A percentile compares a stretch with the other conserved stretches of the same genome.
phyloP scores from a whole-genome alignment of 2,797 vertebrate species.

The Tapirus indicus region DNA sequence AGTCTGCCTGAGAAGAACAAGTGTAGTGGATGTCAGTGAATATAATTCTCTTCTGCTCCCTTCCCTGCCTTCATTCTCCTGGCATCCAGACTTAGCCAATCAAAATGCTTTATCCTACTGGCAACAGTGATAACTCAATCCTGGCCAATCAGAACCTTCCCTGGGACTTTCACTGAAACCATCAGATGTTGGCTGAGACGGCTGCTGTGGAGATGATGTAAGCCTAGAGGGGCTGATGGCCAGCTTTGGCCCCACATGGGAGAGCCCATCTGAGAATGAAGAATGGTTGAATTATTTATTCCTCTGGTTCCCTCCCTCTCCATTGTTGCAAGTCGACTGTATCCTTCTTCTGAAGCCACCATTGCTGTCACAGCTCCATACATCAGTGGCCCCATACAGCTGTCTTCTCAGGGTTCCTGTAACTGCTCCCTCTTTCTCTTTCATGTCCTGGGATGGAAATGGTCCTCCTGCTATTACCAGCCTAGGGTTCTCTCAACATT shows the following conservation, averaged over 20 bases:
- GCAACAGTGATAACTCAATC: background rate
- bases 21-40: fast-evolving
- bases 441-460: background rate
- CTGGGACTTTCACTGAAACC: background rate
- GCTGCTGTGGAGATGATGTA: fast-evolving
- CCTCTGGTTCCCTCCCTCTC: background rate
- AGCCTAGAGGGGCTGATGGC: background rate
- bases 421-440: background rate
- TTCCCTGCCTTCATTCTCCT: background rate
- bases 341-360: background rate
- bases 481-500: background rate
- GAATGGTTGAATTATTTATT: too few relatives aligned
- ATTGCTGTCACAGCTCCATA: background rate
- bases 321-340: too few relatives aligned
- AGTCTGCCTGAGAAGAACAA: too few relatives aligned
- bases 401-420: background rate
- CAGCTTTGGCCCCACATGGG: fast-evolving
- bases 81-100: background rate
- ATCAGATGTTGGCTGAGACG: background rate
- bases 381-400: background rate
- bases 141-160: background rate
- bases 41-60: fast-evolving
- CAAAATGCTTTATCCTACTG: too few relatives aligned
- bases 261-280: background rate
- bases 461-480: background rate